Evolutionary conservation across 2,888 invertebrate species (phyloP), one percentile per base, ranked within the genome.

Genomic region (Parnassius orleans): DNA sequence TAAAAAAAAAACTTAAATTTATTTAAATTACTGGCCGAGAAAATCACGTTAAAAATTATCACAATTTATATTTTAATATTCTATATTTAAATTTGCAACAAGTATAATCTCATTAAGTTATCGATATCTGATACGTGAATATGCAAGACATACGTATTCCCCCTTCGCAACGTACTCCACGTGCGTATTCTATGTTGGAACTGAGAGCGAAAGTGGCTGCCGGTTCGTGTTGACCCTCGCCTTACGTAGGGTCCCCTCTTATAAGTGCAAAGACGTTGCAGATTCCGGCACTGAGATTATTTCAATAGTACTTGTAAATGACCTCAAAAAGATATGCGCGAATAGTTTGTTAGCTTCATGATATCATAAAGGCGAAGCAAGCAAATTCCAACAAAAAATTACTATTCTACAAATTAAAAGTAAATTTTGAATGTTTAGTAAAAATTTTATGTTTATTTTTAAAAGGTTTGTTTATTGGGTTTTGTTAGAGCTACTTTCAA

Each of bases 181-280:
- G 77, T 76, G 75, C 79, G 80, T 83, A 69, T 72, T 70, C 73
- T 69, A 71, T 76, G 69, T 74, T 73, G 69, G 71, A 68, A 89
- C 89, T 90, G 84, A 78, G 70, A 77, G 87, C 84, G 89, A 90
- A 87, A 90, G 90, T 89, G 73, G 71, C 65, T 63, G 71, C 65
- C 71, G 75, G 70, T 73, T 72, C 67, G 70, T 73, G 67, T 65
- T 72, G 72, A 70, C 71, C 71, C 72, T 72, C 69, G 67, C 67
- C 66, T 66, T 60, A 62, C 64, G 57, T 54, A 63, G 58, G 58
- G 68, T 66, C 70, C 72, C 71, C 72, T 68, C 70, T 71, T 66
- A 64, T 64, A 63, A 65, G 65, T 64, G 68, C 62, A 67, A 67
- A 55, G 64, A 61, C 65, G 64, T 67, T 64, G 68, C 62, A 57